phyloP scores from a whole-genome alignment of 2,888 invertebrate species.

The Oasisia sp. region DNA sequence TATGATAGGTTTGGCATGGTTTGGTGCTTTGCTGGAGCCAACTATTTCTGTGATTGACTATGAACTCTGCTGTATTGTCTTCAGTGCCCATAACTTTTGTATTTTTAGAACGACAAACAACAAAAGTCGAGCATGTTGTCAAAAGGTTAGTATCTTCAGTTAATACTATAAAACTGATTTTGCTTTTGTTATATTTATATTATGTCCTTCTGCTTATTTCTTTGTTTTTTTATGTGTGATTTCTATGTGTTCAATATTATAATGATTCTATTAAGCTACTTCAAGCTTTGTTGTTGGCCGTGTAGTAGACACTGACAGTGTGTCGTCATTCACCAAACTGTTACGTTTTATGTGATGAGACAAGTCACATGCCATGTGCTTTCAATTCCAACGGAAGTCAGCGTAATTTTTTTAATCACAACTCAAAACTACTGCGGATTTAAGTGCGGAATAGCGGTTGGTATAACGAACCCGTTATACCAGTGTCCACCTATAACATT shows the following conservation, averaged over 20 bases:
- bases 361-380: too few species aligned
- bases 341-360: too few species aligned
- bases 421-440: too few species aligned
- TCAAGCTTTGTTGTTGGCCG: not conserved
- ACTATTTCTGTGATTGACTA: not conserved
- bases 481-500: too few species aligned
- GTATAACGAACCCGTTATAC: too few species aligned
- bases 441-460: too few species aligned
- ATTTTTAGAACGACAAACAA: constrained; percentile 22
- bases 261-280: not conserved
- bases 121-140: constrained; percentile 60
- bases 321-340: too few species aligned
- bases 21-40: not conserved
- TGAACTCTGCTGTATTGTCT: not conserved
- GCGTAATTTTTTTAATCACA: too few species aligned
- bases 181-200: not conserved
- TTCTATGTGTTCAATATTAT: not conserved
- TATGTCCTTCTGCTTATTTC: not conserved
- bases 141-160: constrained; percentile 50
- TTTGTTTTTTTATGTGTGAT: not conserved
- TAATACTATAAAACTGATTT: not conserved
- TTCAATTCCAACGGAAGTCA: too few species aligned
- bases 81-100: not conserved
- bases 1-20: not conserved
- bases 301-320: too few species aligned